Evolutionary conservation across 2,888 invertebrate species (phyloP).

Genomic region (Teinopalpus imperialis): DNA sequence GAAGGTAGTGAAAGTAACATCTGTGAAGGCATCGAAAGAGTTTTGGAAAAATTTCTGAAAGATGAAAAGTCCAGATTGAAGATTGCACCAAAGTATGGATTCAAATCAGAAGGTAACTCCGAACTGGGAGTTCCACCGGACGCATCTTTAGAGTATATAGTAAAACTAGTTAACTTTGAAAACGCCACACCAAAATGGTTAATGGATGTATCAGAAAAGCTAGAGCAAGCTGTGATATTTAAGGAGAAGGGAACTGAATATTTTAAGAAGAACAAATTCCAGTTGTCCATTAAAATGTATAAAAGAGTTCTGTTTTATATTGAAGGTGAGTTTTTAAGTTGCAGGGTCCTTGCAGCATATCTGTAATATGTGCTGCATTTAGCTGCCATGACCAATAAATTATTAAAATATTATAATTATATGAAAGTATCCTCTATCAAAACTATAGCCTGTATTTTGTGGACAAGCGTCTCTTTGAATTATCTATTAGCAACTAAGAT

Average conservation of each 20-base stretch:
- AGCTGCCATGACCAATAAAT: too few species aligned
- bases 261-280: slow-evolving; percentile 90
- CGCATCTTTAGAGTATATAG: slow-evolving; percentile 89
- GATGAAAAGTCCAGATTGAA: slow-evolving; percentile 89
- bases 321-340: slow-evolving; percentile 60
- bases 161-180: slow-evolving; percentile 92
- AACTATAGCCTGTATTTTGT: too few species aligned
- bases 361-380: too few species aligned
- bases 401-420: too few species aligned
- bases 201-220: slow-evolving; percentile 88
- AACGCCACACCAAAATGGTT: slow-evolving; percentile 91
- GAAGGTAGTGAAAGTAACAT: slow-evolving; percentile 90
- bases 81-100: slow-evolving; percentile 90
- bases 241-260: slow-evolving; percentile 96
- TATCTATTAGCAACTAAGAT: too few species aligned
- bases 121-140: slow-evolving; percentile 89
- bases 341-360: too few species aligned
- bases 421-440: too few species aligned
- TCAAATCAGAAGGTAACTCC: slow-evolving; percentile 86
- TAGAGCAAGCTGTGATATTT: slow-evolving; percentile 90
- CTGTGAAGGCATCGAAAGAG: slow-evolving; percentile 91
- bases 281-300: slow-evolving; percentile 93
- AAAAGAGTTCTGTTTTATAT: slow-evolving; percentile 87
- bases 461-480: too few species aligned
- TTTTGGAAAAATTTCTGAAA: slow-evolving; percentile 89